phyloP scores from a whole-genome alignment of 2,888 invertebrate species.

The Tenthredo livida region DNA sequence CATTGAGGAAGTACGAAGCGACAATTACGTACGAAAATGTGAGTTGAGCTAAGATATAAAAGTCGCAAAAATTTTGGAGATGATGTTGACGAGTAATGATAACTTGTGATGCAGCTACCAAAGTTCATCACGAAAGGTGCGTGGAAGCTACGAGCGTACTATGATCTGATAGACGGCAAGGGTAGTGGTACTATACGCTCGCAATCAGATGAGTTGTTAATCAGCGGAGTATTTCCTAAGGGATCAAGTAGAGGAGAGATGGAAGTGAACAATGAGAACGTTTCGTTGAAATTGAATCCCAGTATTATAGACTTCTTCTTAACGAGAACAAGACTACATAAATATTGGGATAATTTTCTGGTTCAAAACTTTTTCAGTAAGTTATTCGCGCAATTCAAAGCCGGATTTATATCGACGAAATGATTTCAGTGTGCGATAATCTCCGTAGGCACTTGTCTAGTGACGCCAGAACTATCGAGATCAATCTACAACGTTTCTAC shows the following conservation, averaged over 20 bases:
- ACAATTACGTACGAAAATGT: conserved; percentile 68
- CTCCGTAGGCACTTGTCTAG: conserved; percentile 68
- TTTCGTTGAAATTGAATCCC: conserved; percentile 66
- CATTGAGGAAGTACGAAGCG: conserved; percentile 71
- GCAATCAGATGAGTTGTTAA: conserved; percentile 63
- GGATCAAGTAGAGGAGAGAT: conserved; percentile 66
- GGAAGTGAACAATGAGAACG: conserved; percentile 66
- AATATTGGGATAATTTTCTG: conserved; percentile 70
- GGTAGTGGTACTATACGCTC: conserved; percentile 59
- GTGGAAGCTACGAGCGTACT: conserved; percentile 68
- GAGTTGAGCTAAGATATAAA: conserved; percentile 56
- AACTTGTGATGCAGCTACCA: conserved; percentile 66
- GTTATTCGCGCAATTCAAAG: conserved; percentile 50
- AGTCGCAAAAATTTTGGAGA: neutral
- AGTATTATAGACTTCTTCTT: conserved; percentile 70
- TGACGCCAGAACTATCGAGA: conserved; percentile 66
- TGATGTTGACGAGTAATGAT: neutral
- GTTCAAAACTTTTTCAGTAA: conserved; percentile 70
- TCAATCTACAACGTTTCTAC: conserved; percentile 69
- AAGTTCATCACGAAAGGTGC: conserved; percentile 64
- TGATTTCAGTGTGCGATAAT: conserved; percentile 3
- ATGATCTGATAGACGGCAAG: conserved; percentile 70
- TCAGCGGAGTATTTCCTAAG: conserved; percentile 70
- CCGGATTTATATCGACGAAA: neutral
- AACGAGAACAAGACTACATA: conserved; percentile 71